Evolutionary conservation across 2,888 invertebrate species (phyloP), one percentile per base, ranked within the genome.

Genomic region (Halictus ligatus): DNA sequence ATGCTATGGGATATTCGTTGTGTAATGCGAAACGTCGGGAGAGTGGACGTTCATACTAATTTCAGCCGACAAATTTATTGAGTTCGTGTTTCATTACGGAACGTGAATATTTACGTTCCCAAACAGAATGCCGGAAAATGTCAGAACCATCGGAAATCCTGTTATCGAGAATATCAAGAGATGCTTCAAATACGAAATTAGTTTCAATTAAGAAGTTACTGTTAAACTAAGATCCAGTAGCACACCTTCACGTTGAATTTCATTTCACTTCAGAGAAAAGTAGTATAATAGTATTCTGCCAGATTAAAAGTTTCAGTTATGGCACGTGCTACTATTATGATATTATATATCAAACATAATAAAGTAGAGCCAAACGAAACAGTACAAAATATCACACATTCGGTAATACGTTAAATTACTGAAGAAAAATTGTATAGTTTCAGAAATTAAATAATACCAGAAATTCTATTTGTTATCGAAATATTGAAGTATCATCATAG

Each of bases 191-290:
- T 77, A 67, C 74, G 58, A 78, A 84, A 74, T 83, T 74, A 54
- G 69, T 78, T 83, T 83, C 74, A 83, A 84, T 74, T 84, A 78
- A 78, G 69, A 78, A 83, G 69, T 69, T 74, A 29, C 58, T 69
- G 84, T 69, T 60, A 58, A 78, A 83, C 48, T 67, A 74, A 84
- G 83, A 77, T 84, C 77, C 73, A 76, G 64, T 43, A 35, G 60
- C 75, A 3, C 40, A 15, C 25, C 25, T 46, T 77, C 83, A 67
- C 67, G 48, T 77, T 77, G 69, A 74, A 83, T 74, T 84, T 50
- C n/a, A 15, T 81, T 58, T 54, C 77, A 83, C 69, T 74, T 73
- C 54, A 6, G 7, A 0, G 46, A 58, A 73, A 72, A 73, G 29
- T 25, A 15, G 12, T 29, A 64, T 29, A 64, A 64, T 29, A 15